Evolutionary conservation across 2,888 invertebrate genomes (phyloP), one percentile per base, ranked within the genome.

Genomic region (Marronus borbonicus): DNA sequence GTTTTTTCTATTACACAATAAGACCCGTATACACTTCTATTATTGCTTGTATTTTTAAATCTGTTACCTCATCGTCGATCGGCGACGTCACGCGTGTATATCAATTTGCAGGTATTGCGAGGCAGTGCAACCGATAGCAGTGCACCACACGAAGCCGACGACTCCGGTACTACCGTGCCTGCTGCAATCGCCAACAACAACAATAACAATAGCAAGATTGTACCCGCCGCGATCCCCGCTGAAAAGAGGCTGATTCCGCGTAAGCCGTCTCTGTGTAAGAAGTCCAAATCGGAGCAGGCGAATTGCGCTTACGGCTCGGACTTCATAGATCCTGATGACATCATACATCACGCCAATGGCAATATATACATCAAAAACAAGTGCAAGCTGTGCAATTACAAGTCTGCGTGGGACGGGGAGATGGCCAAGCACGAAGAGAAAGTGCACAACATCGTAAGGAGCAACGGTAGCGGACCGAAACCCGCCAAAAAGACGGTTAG

Each of bases 321-420:
- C 79, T 91, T 90, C 84, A 90, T 91, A 81, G 86, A 88, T 84
- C 88, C 89, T n/a, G 88, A 89, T 83, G 89, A 89, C 82, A 86
- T 89, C 80, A 85, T 88, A 69, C 87, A 88, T 74, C 88, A 88
- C 85, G 85, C 88, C 81, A 88, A 88, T 85, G 89, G 89, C 80
- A 88, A 88, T 78, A 87, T 89, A 80, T 89, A 88, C 84, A 87
- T 88, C 83, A 89, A 88, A 81, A 87, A 86, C 81, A 89, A 89
- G 83, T 90, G 90, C 83, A 90, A 90, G 83, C 89, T 90, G 79
- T 92, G 92, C 84, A 90, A 90, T 80, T 92, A 90, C 83, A 90
- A 91, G 82, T 90, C 92, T 1, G 90, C 91, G 14, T 91, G 90
- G 90, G 90, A 90, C 81, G 89, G 90, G 20, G 92, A 92, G 83